phyloP scores from a whole-genome alignment of 2,888 invertebrate species.

The Drepanosiphum platanoidis region DNA sequence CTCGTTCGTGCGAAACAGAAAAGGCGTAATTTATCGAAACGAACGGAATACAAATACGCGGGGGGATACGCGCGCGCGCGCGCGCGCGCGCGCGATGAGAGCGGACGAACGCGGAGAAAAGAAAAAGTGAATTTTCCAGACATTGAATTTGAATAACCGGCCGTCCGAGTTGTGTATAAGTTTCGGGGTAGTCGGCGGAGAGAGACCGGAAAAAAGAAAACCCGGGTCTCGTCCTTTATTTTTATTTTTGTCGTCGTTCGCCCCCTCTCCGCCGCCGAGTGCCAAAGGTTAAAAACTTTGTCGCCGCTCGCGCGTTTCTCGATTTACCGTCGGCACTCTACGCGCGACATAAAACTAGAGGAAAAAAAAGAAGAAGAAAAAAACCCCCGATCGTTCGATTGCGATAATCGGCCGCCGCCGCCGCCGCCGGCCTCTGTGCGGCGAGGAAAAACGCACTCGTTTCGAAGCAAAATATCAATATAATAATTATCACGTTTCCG shows the following conservation, averaged over 20 bases:
- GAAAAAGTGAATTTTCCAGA: slow-evolving; percentile 57
- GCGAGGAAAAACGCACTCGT: too few species aligned
- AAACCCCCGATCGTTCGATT: slow-evolving; percentile 26
- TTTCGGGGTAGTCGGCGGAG: slow-evolving; percentile 40
- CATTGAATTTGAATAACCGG: slow-evolving; percentile 59
- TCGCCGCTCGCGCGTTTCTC: slow-evolving; percentile 10
- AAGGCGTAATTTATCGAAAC: slow-evolving; percentile 44
- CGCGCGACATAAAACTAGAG: neutral
- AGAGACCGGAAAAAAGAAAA: slow-evolving; percentile 31
- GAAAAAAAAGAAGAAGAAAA: neutral
- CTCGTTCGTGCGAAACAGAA: neutral
- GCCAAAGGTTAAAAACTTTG: slow-evolving; percentile 36
- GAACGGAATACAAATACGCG: neutral
- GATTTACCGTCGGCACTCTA: neutral
- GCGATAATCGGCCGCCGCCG: too few species aligned
- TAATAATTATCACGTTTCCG: too few species aligned
- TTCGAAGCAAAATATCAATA: too few species aligned
- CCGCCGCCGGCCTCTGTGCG: too few species aligned
- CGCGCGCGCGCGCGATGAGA: neutral
- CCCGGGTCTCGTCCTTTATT: neutral
- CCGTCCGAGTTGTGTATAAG: slow-evolving; percentile 52
- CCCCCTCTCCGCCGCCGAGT: neutral
- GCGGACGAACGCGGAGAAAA: too few species aligned
- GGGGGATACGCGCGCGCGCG: neutral
- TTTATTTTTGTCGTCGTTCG: neutral